Percentiles rank a stretch among this genome's conserved stretches.
These are phyloP conservation scores for Apodemus sylvaticus DNA, from an alignment of 2,113 vertebrate species.

Conservation along the genomic window DNA sequence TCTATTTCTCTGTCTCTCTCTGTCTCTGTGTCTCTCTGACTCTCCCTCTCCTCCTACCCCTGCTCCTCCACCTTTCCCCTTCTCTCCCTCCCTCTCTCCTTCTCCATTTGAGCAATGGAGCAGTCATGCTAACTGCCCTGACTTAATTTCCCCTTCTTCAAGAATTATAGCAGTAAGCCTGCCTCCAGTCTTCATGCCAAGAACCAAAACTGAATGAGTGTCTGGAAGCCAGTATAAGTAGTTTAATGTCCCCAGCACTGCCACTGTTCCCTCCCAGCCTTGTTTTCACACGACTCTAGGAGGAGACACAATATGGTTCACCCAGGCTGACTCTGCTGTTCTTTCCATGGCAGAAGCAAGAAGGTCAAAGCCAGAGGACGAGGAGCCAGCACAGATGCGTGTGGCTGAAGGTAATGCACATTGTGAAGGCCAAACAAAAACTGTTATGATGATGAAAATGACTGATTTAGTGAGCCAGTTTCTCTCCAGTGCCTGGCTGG, in stretches of 20 bases:
- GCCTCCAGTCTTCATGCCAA: not conserved
- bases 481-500: slow-evolving; percentile 21
- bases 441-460: slow-evolving; percentile 29
- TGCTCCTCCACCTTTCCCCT: too few relatives aligned
- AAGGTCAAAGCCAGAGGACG: slow-evolving; percentile 40
- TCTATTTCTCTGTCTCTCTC: too few relatives aligned
- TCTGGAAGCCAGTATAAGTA: not conserved
- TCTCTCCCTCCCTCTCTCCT: too few relatives aligned
- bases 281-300: not conserved
- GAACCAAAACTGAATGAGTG: slow-evolving; percentile 40
- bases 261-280: not conserved
- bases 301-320: not conserved
- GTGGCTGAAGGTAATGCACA: slow-evolving; percentile 31
- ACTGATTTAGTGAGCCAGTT: slow-evolving; percentile 62
- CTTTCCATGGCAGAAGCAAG: slow-evolving; percentile 27
- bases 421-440: slow-evolving; percentile 33
- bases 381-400: not conserved
- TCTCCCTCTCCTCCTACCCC: not conserved
- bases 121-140: slow-evolving; percentile 7
- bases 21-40: not conserved
- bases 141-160: slow-evolving; percentile 57
- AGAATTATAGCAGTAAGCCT: not conserved
- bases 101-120: slow-evolving; percentile 8
- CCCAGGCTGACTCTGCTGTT: not conserved
- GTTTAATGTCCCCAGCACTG: too few relatives aligned